Conservation (phyloP, 2,888 invertebrate species). For the Psylliodes chrysocephalus region DNA sequence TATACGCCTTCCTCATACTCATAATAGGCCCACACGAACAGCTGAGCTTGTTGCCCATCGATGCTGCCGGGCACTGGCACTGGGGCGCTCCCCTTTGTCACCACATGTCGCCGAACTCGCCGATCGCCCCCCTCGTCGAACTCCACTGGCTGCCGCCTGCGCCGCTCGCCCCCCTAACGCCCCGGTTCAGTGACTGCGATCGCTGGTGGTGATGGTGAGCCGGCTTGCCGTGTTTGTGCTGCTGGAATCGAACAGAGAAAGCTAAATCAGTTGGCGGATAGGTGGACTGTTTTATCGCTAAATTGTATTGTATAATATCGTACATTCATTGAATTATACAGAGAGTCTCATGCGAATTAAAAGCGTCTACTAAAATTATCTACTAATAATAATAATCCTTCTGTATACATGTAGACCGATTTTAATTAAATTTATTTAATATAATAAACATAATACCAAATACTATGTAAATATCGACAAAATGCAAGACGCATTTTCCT, state of each 20-base stretch:
- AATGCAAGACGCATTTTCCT: too few relatives aligned
- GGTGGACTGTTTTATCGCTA: neutral
- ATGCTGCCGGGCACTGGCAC: constrained; percentile 68
- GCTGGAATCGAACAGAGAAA: constrained; percentile 67
- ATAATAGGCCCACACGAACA: constrained; percentile 97
- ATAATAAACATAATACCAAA: too few relatives aligned
- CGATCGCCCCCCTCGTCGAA: constrained; percentile 61
- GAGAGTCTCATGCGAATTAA: too few relatives aligned
- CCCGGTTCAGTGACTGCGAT: constrained; percentile 81
- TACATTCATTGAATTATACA: neutral
- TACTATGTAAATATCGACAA: too few relatives aligned
- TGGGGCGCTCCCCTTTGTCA: constrained; percentile 70
- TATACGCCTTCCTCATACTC: constrained; percentile 93
- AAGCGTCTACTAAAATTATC: too few relatives aligned
- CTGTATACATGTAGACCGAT: too few relatives aligned
- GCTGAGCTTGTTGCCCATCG: constrained; percentile 97
- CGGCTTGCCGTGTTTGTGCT: constrained; percentile 68
- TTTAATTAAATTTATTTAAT: too few relatives aligned
- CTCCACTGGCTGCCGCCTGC: constrained; percentile 57
- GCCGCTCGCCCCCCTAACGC: constrained; percentile 59
- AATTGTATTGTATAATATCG: neutral
- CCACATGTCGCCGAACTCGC: constrained; percentile 71
- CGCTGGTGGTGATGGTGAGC: constrained; percentile 71
- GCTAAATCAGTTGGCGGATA: constrained; percentile 4
- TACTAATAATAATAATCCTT: too few relatives aligned